These are phyloP conservation scores for Arbacia lixula DNA, from an alignment of 53 echinoderm and acorn worm species.

Conservation along the genomic window DNA sequence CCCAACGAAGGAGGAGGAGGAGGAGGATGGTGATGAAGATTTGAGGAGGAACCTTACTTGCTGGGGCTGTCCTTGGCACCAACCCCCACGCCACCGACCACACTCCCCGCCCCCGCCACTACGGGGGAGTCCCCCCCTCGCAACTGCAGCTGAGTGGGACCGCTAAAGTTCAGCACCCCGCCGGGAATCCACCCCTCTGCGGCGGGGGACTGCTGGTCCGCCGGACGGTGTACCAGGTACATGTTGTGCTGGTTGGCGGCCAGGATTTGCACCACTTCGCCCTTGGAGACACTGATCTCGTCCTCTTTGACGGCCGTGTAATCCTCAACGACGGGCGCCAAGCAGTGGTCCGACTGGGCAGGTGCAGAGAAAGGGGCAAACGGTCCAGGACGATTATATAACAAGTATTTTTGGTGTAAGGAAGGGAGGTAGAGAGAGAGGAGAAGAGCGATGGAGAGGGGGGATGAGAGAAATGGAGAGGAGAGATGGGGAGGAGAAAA, in stretches of 20 bases:
- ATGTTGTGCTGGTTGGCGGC: conserved; percentile 99
- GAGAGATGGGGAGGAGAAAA: too few relatives aligned
- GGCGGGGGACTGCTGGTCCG: conserved; percentile 82
- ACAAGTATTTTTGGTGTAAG: too few relatives aligned
- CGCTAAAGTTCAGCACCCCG: conserved; percentile 61
- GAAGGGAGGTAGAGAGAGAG: too few relatives aligned
- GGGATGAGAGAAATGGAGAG: too few relatives aligned
- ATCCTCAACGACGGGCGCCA: conserved; percentile 79
- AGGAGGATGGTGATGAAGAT: not conserved
- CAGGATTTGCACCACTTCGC: conserved; percentile 94
- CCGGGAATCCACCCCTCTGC: conserved; percentile 94
- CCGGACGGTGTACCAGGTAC: conserved; percentile 92
- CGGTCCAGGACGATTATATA: too few relatives aligned
- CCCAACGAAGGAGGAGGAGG: too few relatives aligned
- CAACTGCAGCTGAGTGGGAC: conserved; percentile 37
- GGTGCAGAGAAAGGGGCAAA: not conserved
- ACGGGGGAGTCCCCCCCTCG: conserved; percentile 21
- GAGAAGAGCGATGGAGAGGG: too few relatives aligned
- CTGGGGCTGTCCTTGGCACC: conserved; percentile 43
- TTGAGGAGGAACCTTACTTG: conserved; percentile 52
- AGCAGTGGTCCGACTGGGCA: conserved; percentile 57
- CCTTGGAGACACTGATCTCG: conserved; percentile 90
- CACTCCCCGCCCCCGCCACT: not conserved
- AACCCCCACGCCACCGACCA: not conserved
- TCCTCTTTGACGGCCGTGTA: conserved; percentile 93